Percentiles rank a stretch among this genome's conserved stretches.
phyloP scores from a whole-genome alignment of 1,140 invertebrate species.

The Lutraria rhynchaena region DNA sequence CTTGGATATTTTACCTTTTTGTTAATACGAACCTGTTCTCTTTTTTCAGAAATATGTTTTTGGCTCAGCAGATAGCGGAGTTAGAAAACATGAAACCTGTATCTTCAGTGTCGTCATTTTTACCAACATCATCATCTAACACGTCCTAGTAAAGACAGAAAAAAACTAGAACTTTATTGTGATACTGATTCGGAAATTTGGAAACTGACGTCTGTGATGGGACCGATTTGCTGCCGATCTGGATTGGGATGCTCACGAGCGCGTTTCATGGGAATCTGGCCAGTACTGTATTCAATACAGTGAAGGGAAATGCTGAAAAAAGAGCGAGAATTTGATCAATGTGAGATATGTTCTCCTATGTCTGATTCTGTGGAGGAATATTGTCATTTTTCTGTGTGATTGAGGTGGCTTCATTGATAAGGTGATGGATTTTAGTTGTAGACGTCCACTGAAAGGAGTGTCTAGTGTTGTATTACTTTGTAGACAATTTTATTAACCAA shows the following conservation, averaged over 20 bases:
- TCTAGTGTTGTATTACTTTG: no score
- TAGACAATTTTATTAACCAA: no score
- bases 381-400: no score
- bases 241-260: not conserved
- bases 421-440: no score
- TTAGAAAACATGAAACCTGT: conserved; percentile 70
- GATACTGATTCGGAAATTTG: not conserved
- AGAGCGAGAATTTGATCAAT: not conserved
- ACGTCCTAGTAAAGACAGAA: conserved; percentile 19
- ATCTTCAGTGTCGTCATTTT: conserved; percentile 61
- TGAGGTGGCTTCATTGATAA: no score
- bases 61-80: conserved; percentile 71
- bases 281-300: not conserved
- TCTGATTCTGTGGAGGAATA: no score
- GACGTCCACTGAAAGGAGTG: no score
- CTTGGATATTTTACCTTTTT: no score
- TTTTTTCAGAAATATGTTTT: conserved; percentile 68
- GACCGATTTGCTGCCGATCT: not conserved
- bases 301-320: not conserved
- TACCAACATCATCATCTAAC: conserved; percentile 56
- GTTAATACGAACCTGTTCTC: no score
- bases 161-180: not conserved
- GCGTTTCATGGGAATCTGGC: not conserved
- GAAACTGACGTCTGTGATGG: not conserved
- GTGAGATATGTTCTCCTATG: no score